Base-by-base conservation (phyloP, 2,797 vertebrate genomes). In the Phyllotis vaccarum region DNA sequence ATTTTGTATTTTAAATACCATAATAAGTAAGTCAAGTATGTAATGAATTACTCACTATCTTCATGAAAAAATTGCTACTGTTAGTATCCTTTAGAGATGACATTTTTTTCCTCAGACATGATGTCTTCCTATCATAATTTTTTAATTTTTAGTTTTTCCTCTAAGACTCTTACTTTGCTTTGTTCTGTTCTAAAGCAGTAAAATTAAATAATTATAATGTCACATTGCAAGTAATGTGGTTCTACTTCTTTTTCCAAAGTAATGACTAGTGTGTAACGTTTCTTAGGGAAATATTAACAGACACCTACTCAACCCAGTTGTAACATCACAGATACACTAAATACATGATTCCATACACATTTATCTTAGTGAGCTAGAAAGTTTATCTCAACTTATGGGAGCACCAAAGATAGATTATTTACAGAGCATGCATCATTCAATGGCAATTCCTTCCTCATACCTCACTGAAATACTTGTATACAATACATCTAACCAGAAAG, bases 11-110 rank as follows among this genome's bases (percentile, higher is more conserved):
- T 93, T 58, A 75, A 82, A 88, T 43, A 43, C 7, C 62, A 62
- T 62, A 86, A 86, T 58, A 94, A 85, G 91, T 90, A 94, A 94
- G 68, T 5, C n/a, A 76, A 78, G 66, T 76, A 9, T 29, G 19
- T 46, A 74, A 40, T 22, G 37, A 85, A 87, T 78, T 72, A 49
- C 62, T 83, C 56, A 54, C 22, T 72, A n/a, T 80, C 56, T 88
- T 90, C 40, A 66, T 92, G 6, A 5, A 56, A 76, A 9, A 82
- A 88, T 37, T 70, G 10, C 5, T 60, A 22, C 29, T 80, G 2
- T 60, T n/a, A n/a, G 52, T n/a, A 14, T 14, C 6, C 40, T 56
- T 79, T 64, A 68, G 49, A 79, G n/a, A 43, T 2, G 46, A 34
- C 6, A 22, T 14, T 12, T 68, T 9, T n/a, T n/a, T n/a, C 64